Percentiles rank a stretch among this genome's conserved stretches.
These are phyloP conservation scores for Premnoplex brunnescens DNA, from an alignment of 2,797 vertebrate species.

Conservation along the genomic window DNA sequence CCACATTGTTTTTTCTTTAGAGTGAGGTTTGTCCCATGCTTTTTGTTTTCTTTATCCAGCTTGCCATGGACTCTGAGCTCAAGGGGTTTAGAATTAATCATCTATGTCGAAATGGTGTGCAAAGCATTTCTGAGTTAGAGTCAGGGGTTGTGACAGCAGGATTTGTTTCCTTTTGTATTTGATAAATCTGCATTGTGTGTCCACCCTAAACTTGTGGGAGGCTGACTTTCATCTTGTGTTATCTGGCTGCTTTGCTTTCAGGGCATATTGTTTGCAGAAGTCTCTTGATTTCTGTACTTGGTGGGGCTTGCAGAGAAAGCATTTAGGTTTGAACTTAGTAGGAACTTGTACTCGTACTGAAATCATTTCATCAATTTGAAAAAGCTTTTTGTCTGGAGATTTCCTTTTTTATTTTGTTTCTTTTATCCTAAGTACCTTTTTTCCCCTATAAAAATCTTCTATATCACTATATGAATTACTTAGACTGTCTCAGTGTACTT, in stretches of 20 bases:
- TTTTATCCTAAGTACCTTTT: slow-evolving; percentile 50
- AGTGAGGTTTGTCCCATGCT: slow-evolving; percentile 40
- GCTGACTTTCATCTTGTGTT: slow-evolving; percentile 56
- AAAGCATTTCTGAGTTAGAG: slow-evolving; percentile 56
- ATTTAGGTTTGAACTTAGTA: slow-evolving; percentile 64
- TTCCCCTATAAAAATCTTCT: slow-evolving; percentile 12
- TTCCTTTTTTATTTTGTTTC: slow-evolving; percentile 45
- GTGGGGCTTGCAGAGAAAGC: slow-evolving; percentile 48
- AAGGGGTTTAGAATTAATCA: slow-evolving; percentile 54
- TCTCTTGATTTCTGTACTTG: slow-evolving; percentile 65
- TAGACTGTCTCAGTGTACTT: slow-evolving; percentile 13
- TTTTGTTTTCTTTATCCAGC: slow-evolving; percentile 52
- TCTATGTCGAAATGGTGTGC: slow-evolving; percentile 42
- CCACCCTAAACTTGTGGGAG: slow-evolving; percentile 61
- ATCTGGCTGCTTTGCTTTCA: slow-evolving; percentile 59
- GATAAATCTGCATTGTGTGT: slow-evolving; percentile 52
- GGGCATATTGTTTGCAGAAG: slow-evolving; percentile 52
- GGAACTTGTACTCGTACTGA: slow-evolving; percentile 46
- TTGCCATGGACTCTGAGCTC: slow-evolving; percentile 21
- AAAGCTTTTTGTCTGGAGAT: slow-evolving; percentile 50
- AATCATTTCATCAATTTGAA: slow-evolving; percentile 55
- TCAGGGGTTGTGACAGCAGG: slow-evolving; percentile 59
- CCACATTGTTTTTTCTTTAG: neutral
- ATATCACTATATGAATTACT: slow-evolving; percentile 39
- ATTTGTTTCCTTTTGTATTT: slow-evolving; percentile 62